A percentile compares a stretch with the other conserved stretches of the same genome.
Evolutionary conservation across 2,113 vertebrate species (phyloP).

Genomic region (Columba janthina): DNA sequence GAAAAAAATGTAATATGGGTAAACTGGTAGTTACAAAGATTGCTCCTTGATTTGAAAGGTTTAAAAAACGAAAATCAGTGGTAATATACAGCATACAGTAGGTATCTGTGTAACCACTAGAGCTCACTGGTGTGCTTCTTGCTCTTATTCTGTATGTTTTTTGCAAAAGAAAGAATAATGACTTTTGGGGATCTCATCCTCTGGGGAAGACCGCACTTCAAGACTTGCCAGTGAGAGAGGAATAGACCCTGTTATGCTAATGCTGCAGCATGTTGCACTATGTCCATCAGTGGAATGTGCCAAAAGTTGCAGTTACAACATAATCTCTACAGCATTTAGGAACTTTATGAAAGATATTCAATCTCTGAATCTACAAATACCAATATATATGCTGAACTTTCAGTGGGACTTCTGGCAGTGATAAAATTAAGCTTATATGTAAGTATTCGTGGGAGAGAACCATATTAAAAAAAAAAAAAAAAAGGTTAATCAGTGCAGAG

Average conservation of each 20-base stretch:
- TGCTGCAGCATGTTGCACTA: not conserved
- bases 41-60: not conserved
- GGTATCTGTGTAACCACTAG: not conserved
- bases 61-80: not conserved
- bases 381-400: not conserved
- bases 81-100: not conserved
- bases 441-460: not conserved
- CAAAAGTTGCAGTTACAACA: not conserved
- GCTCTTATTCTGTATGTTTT: not conserved
- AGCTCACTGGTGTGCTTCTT: constrained; percentile 7
- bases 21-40: not conserved
- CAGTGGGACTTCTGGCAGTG: not conserved
- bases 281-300: not conserved
- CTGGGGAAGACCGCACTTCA: not conserved
- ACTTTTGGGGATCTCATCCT: not conserved
- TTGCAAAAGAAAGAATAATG: not conserved
- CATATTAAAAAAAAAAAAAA: not conserved
- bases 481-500: not conserved
- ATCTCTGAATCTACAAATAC: not conserved
- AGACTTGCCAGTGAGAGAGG: not conserved
- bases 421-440: not conserved
- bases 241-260: not conserved
- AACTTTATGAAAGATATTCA: not conserved
- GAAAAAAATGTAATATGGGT: not conserved
- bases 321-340: not conserved